A percentile compares a stretch with the other conserved stretches of the same genome.
These are phyloP conservation scores for Noctilio leporinus DNA, from an alignment of 2,113 vertebrate genomes.

Conservation along the genomic window DNA sequence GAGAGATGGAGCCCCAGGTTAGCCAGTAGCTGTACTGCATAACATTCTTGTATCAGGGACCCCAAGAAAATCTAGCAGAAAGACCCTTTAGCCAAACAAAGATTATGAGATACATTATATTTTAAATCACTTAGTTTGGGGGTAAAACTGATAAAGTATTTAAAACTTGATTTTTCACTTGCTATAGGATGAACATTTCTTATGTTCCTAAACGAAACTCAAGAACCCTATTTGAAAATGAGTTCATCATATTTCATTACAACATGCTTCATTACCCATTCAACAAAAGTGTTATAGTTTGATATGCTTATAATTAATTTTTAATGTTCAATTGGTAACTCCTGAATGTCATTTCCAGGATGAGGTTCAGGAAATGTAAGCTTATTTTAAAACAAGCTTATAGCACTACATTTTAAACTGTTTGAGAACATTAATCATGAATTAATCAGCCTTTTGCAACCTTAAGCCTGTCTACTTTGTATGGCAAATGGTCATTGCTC, in stretches of 20 bases:
- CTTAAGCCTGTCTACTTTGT: background rate
- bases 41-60: no score
- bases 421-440: background rate
- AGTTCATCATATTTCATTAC: background rate
- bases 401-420: background rate
- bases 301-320: background rate
- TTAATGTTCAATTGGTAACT: background rate
- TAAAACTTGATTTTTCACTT: background rate
- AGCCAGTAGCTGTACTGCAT: background rate
- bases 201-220: background rate
- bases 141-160: background rate
- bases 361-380: background rate
- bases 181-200: background rate
- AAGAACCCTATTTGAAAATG: background rate
- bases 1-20: background rate
- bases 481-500: background rate
- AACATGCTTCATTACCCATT: background rate
- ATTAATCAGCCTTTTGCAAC: background rate
- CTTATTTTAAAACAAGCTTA: slow-evolving; percentile 15
- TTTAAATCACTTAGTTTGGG: background rate
- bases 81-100: background rate
- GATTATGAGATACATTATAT: background rate
- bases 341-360: background rate
- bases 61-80: background rate
- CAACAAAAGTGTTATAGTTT: background rate